Evolutionary conservation across 2,113 vertebrate species (phyloP), one percentile per base, ranked within the genome.

Genomic region (Bungarus multicinctus): DNA sequence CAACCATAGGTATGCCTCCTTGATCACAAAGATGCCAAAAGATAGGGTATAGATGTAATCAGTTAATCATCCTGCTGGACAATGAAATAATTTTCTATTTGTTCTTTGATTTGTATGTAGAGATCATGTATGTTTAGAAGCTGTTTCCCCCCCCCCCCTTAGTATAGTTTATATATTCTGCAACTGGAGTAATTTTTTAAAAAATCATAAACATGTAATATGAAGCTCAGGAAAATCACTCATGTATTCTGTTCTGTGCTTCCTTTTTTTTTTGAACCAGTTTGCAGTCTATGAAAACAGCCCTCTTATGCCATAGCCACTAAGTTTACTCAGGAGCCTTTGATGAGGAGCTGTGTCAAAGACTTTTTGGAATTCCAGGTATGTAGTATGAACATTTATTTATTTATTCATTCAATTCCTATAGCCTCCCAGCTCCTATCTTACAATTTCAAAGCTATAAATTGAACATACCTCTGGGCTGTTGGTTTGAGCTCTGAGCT

Each of bases 51-150:
- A 39, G 9, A 34, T 39, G 16, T 39, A 81, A 39, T 81, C 18
- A 10, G 34, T 22, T 81, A 43, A 81, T 81, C 16, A 81, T n/a
- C 43, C 23, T 93, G 14, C 30, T 43, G n/a, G 52, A 89, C 16
- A 91, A 54, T n/a, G 88, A 30, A 22, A 23, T 85, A 92, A 12
- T 2, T 60, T 92, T 89, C 0, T 88, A 50, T 9, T 45, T 86
- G 39, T 12, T 57, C 47, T 22, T 93, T 91, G 93, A 27, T 92
- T 43, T 90, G 94, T 87, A 87, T 30, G 14, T 90, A 23, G 52
- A 20, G 0, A 0, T 43, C 9, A 57, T 60, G 54, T 20, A n/a
- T 86, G 11, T 81, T 90, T 87, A 91, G 90, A 88, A 89, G 8
- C 74, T 50, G 45, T 94, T 94, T 86, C 22, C 25, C 22, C 30